Conservation (phyloP, 2,113 vertebrate genomes). For the Manacus vitellinus region DNA sequence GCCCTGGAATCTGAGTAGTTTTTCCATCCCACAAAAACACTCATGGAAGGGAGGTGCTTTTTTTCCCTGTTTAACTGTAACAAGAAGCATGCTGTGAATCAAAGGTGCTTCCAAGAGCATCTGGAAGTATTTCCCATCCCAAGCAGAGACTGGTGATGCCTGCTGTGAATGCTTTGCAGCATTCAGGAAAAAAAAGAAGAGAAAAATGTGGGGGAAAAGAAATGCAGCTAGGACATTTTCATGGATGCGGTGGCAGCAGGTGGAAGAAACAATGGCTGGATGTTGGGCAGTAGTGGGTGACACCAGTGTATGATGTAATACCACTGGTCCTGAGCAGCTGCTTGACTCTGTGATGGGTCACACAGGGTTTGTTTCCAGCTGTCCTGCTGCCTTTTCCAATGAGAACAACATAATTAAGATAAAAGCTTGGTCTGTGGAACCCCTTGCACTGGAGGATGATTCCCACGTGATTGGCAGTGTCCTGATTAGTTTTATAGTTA, state of each 20-base stretch:
- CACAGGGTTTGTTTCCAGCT: background rate
- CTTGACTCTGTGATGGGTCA: background rate
- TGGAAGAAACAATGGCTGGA: background rate
- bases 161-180: background rate
- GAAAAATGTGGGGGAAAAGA: background rate
- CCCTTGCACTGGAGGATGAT: background rate
- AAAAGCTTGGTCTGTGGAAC: background rate
- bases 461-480: background rate
- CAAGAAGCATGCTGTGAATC: background rate
- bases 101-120: conserved; percentile 49
- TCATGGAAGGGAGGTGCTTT: conserved; percentile 5
- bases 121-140: conserved; percentile 27
- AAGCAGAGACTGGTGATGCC: background rate
- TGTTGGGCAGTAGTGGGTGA: background rate
- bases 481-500: background rate
- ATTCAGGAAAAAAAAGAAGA: background rate
- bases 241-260: background rate
- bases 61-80: background rate
- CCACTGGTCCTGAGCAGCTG: background rate
- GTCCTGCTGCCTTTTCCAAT: background rate
- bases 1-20: background rate
- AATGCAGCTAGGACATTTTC: background rate
- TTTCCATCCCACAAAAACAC: conserved; percentile 37
- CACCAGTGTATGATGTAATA: background rate
- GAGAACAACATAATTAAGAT: background rate